Conservation (phyloP, 1,140 invertebrate genomes). For the Arctopsyche grandis region DNA sequence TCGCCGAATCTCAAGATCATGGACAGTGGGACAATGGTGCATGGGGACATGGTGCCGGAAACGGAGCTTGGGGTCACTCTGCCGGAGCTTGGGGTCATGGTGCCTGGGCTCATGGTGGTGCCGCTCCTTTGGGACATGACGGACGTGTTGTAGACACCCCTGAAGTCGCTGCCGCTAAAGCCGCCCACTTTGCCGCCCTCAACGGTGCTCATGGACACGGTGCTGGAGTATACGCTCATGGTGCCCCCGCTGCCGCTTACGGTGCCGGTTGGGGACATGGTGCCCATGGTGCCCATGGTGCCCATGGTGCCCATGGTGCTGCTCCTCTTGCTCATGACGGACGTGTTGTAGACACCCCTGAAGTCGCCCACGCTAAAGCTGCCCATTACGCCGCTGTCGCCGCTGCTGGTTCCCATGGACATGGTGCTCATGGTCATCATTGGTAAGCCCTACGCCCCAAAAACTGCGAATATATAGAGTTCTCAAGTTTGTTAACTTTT, state of each 20-base stretch:
- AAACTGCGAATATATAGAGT: too few species aligned
- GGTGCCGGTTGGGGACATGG: conserved; percentile 12
- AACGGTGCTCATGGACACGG: conserved; percentile 15
- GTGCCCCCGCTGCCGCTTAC: conserved; percentile 4
- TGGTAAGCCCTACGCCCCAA: neutral
- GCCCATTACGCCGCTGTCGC: conserved; percentile 59
- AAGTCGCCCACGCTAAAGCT: conserved; percentile 63
- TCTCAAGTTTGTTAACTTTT: too few species aligned
- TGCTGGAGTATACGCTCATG: neutral
- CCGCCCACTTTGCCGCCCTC: conserved; percentile 23
- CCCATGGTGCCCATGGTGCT: conserved; percentile 54
- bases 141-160: conserved; percentile 37
- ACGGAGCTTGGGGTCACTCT: neutral
- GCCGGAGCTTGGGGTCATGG: conserved; percentile 32
- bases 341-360: conserved; percentile 62
- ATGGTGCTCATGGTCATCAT: conserved; percentile 32
- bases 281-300: conserved; percentile 50
- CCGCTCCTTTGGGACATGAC: conserved; percentile 30
- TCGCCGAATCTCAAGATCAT: conserved; percentile 39
- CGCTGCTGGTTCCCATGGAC: neutral
- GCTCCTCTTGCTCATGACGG: conserved; percentile 56
- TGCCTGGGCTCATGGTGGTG: conserved; percentile 4
- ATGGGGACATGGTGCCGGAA: neutral
- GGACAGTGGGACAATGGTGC: conserved; percentile 7
- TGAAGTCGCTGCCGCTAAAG: conserved; percentile 36